Base-by-base conservation (phyloP, 2,888 invertebrate species). In the Cataglyphis rosenhaueri region DNA sequence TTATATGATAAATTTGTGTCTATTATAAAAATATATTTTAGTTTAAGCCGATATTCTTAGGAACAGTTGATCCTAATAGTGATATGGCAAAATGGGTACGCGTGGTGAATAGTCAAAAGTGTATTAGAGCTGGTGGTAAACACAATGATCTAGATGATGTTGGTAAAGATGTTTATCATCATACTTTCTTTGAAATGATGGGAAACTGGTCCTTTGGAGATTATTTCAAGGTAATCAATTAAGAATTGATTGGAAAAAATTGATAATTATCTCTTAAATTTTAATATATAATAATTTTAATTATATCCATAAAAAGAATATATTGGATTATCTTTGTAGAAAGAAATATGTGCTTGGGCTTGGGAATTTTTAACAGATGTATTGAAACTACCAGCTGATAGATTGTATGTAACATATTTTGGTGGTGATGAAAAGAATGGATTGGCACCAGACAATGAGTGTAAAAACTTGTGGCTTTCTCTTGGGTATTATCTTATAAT, bases 121-220 rank as follows among this genome's bases (percentile, higher is more conserved):
- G 99, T 95, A 99, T 99, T 89, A 97, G 99, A 93, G 99, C 99
- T 89, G 99, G 99, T 78, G 99, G 99, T 73, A 99, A 99, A 95
- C 99, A 99, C 95, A 99, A 99, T 95, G 99, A 99, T 95, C 95
- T 99, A 84, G 99, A 99, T 95, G 99, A 99, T 96, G 99, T 99
- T 12, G 99, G 99, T 48, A 99, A 99, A 95, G 99, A 99, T 95
- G 99, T 99, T 2, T 99, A 99, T 93, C 99, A 99, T 95, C 99
- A 99, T 93, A 99, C 99, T 3, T 99, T 99, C 95, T 99, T 99
- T 95, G 99, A 99, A 96, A 99, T 99, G 99, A 96, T 99, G 96
- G 99, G 99, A 9, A 99, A 99, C 94, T 99, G 99, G 99, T 99
- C 99, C 0, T 99, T 99, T 95, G 99, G 99, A n/a, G 99, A 99